Evolutionary conservation across 2,113 vertebrate genomes (phyloP), one percentile per base, ranked within the genome.

Genomic region (Amblyopsis rosae): DNA sequence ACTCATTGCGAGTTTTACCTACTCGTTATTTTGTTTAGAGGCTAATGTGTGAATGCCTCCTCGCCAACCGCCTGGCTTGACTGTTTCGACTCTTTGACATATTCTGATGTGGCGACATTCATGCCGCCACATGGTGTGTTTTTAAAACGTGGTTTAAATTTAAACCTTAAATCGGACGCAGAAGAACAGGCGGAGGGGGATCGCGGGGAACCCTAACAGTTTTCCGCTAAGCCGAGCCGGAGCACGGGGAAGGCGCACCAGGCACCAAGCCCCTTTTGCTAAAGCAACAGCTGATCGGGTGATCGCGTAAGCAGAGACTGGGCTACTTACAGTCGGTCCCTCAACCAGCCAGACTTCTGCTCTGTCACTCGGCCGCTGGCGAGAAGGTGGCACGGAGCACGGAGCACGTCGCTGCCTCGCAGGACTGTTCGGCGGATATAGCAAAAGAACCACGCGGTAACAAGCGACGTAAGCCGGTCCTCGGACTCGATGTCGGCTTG

Each of bases 281-380:
- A 69, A 78, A 86, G 81, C 87, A 90, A 92, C 89, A 90, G 90
- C 88, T 90, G 87, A 92, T 85, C 59, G 55, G 74, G 70, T 65
- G 88, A 84, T 75, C 82, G 82, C 82, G 68, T 82, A 71, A 75
- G 67, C 75, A 70, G 71, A 84, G 83, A 71, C 69, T 41, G 54
- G 68, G 83, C 75, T 79, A 83, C 88, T 89, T 82, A 88, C 89
- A 77, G 84, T 80, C 76, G 72, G 73, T 81, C 74, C 54, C 56
- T 35, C 35, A 48, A 70, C 12, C 67, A 45, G 80, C 69, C 65
- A 71, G 35, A 65, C 69, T 66, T 65, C 78, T 57, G 75, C 80
- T 77, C 80, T 67, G 78, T 69, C 69, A 72, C 59, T 72, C 73
- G 61, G 75, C 63, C 65, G 80, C 83, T 72, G 60, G 49, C 80